Conservation (phyloP, 1,140 invertebrate genomes). For the Hyphantria cunea region DNA sequence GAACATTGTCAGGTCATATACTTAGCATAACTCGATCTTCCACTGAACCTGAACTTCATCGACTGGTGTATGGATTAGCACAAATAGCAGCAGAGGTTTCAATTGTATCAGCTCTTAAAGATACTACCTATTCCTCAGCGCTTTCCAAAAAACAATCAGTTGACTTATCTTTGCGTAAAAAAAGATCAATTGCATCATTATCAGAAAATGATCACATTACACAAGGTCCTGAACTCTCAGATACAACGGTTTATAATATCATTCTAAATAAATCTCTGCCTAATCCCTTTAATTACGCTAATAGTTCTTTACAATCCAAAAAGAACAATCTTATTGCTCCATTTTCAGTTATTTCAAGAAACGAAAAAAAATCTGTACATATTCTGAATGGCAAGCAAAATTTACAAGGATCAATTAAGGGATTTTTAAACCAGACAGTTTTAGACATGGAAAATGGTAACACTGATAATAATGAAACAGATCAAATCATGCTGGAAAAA, state of each 20-base stretch:
- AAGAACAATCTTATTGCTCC: conserved; percentile 33
- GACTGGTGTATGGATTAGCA: conserved; percentile 69
- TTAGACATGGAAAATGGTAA: conserved; percentile 56
- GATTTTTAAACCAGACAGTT: conserved; percentile 70
- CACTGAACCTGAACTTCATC: conserved; percentile 71
- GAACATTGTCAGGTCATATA: conserved; percentile 69
- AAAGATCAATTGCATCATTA: conserved; percentile 46
- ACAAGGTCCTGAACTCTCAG: conserved; percentile 25
- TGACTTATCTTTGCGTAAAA: conserved; percentile 67
- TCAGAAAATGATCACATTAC: conserved; percentile 28
- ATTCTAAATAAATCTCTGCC: conserved; percentile 59
- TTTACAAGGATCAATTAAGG: conserved; percentile 37
- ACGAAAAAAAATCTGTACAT: conserved; percentile 48
- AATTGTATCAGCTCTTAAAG: conserved; percentile 72
- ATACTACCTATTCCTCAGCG: conserved; percentile 66
- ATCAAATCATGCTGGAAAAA: conserved; percentile 58
- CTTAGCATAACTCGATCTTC: conserved; percentile 64
- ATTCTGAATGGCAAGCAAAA: conserved; percentile 44
- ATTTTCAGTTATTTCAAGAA: conserved; percentile 54
- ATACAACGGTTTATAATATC: conserved; percentile 40
- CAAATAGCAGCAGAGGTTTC: conserved; percentile 74
- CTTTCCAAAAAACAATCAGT: conserved; percentile 73
- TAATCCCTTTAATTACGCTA: conserved; percentile 2
- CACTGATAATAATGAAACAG: conserved; percentile 47
- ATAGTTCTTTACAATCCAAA: conserved; percentile 1